Evolutionary conservation across 2,113 vertebrate genomes (phyloP).

Genomic region (Bubo blakistoni): DNA sequence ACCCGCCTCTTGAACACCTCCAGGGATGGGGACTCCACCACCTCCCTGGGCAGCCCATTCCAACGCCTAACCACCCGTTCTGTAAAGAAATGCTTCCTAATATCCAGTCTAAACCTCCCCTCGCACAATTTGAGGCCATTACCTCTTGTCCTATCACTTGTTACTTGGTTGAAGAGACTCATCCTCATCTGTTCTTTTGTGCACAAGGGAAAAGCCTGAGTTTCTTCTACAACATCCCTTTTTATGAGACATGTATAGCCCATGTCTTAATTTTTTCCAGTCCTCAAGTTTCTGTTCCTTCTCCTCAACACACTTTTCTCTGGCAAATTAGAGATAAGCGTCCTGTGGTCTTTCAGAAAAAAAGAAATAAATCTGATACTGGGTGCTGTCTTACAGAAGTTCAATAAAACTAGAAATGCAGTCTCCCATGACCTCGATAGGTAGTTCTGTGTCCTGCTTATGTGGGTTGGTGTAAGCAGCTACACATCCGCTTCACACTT

Average conservation of each 20-base stretch:
- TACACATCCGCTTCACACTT: not conserved
- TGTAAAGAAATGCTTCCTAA: too few species aligned
- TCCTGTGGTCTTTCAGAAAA: not conserved
- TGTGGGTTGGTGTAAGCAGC: not conserved
- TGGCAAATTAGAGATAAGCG: not conserved
- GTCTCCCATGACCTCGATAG: accelerated
- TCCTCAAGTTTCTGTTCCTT: not conserved
- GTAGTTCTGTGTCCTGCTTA: not conserved
- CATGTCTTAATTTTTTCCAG: not conserved
- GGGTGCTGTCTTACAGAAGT: not conserved
- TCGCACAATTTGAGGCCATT: too few species aligned
- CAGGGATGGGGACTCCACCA: too few species aligned
- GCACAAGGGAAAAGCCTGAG: not conserved
- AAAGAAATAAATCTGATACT: not conserved
- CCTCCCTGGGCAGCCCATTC: too few species aligned
- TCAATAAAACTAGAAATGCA: not conserved
- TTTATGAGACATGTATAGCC: not conserved
- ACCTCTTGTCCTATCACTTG: too few species aligned
- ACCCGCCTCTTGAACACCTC: too few species aligned
- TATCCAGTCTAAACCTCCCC: too few species aligned
- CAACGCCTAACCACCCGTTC: too few species aligned
- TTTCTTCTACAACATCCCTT: not conserved
- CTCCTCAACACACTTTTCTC: not conserved
- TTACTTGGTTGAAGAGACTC: too few species aligned
- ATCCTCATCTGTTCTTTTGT: not conserved